Percentiles rank a stretch among this genome's conserved stretches.
phyloP scores from a whole-genome alignment of 1,140 invertebrate genomes.

The Drosophila miranda region DNA sequence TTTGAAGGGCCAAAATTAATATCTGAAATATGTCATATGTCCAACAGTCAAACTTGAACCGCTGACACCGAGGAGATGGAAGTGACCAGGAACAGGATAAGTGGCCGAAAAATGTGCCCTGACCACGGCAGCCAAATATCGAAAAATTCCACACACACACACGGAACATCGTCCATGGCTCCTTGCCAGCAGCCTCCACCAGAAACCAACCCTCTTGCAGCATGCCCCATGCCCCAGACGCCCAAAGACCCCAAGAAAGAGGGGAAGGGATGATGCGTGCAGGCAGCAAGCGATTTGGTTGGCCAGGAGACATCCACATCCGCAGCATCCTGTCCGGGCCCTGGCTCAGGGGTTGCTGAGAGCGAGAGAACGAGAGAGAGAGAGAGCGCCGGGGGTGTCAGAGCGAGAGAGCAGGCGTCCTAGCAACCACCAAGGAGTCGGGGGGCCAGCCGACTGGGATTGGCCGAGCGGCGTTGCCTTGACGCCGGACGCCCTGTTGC shows the following conservation, averaged over 20 bases:
- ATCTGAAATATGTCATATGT: slow-evolving; percentile 53
- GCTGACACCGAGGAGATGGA: neutral
- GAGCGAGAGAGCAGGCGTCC: slow-evolving; percentile 43
- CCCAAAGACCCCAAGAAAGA: no score
- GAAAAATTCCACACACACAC: slow-evolving; percentile 36
- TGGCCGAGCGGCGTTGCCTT: slow-evolving; percentile 71
- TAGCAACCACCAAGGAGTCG: slow-evolving; percentile 61
- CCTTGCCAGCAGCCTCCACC: neutral
- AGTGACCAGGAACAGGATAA: neutral
- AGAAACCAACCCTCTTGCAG: neutral
- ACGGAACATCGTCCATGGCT: neutral
- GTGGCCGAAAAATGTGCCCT: neutral
- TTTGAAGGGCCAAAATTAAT: slow-evolving; percentile 48
- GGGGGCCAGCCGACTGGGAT: slow-evolving; percentile 51
- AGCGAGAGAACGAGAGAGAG: slow-evolving; percentile 1
- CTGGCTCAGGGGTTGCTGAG: slow-evolving; percentile 43
- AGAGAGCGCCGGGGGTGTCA: neutral
- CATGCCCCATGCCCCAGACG: neutral
- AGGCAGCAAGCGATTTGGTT: slow-evolving; percentile 73
- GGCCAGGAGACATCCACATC: slow-evolving; percentile 51
- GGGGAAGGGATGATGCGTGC: slow-evolving; percentile 34
- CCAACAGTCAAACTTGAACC: slow-evolving; percentile 8
- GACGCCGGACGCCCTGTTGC: slow-evolving; percentile 52
- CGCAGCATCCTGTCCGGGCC: slow-evolving; percentile 52
- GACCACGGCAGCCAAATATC: slow-evolving; percentile 47